These are phyloP conservation scores for Lutraria lutraria DNA, from an alignment of 2,888 invertebrate species.

Conservation along the genomic window DNA sequence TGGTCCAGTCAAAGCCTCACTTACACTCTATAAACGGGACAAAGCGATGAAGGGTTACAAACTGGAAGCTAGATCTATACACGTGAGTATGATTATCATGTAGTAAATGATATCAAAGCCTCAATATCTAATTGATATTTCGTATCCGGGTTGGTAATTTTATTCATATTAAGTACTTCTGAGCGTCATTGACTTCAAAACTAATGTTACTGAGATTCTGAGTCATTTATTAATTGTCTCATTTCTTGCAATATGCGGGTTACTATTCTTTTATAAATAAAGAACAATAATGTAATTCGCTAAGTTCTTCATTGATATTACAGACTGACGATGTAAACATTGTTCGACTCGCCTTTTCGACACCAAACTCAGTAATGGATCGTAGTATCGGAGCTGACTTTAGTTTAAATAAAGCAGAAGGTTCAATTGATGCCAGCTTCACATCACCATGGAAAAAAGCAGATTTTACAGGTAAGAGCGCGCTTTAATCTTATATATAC, in stretches of 20 bases:
- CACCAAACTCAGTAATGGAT: constrained; percentile 92
- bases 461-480: constrained; percentile 70
- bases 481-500: not conserved
- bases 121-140: not conserved
- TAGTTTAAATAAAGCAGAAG: constrained; percentile 77
- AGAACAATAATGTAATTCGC: not conserved
- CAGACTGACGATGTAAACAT: constrained; percentile 72
- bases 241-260: not conserved
- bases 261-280: not conserved
- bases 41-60: constrained; percentile 80
- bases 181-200: not conserved
- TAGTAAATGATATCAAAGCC: not conserved
- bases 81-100: constrained; percentile 64
- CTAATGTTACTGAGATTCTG: not conserved
- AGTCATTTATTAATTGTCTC: not conserved
- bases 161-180: not conserved
- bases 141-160: too few relatives aligned
- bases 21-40: constrained; percentile 83
- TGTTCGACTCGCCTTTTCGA: constrained; percentile 90
- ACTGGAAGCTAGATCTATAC: constrained; percentile 78
- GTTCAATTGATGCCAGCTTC: constrained; percentile 74
- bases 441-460: constrained; percentile 85
- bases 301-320: not conserved
- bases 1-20: constrained; percentile 78
- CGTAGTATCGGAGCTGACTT: constrained; percentile 88